Evolutionary conservation across 2,113 vertebrate species (phyloP).

Genomic region (Pandion haliaetus): DNA sequence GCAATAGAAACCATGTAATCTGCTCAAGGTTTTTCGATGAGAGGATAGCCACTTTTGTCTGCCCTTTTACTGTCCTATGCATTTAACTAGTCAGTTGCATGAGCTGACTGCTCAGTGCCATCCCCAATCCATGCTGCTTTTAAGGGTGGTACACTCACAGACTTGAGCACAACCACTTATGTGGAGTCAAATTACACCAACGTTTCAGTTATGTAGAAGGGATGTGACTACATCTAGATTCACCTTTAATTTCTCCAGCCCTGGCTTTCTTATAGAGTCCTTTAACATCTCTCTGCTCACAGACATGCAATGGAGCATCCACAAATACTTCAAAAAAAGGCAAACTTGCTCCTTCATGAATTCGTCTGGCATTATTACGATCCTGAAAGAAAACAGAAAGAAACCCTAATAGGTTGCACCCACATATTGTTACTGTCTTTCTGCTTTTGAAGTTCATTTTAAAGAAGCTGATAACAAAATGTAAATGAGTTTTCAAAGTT

Average conservation of each 20-base stretch:
- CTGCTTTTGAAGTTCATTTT: background rate
- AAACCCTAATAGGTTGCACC: background rate
- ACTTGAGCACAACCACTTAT: background rate
- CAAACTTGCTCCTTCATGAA: constrained; percentile 91
- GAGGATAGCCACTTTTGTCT: background rate
- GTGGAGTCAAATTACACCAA: background rate
- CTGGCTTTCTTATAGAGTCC: constrained; percentile 96
- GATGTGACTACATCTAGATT: background rate
- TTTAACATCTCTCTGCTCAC: constrained; percentile 96
- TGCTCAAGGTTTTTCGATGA: background rate
- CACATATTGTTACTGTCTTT: background rate
- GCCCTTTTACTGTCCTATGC: background rate
- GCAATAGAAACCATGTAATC: background rate
- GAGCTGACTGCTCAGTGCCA: background rate
- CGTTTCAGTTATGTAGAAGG: background rate
- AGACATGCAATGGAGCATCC: constrained; percentile 94
- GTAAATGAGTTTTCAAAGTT: background rate
- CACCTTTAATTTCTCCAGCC: constrained; percentile 97
- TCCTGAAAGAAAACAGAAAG: constrained; percentile 75
- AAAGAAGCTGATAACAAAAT: background rate
- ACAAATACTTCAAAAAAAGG: constrained; percentile 99
- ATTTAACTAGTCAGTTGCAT: background rate
- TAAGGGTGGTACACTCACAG: background rate
- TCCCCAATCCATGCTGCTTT: background rate
- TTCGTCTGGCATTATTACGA: constrained; percentile 91